Evolutionary conservation across 35 echinoderm and acorn worm species (phyloP).

Genomic region (Patiria miniata): DNA sequence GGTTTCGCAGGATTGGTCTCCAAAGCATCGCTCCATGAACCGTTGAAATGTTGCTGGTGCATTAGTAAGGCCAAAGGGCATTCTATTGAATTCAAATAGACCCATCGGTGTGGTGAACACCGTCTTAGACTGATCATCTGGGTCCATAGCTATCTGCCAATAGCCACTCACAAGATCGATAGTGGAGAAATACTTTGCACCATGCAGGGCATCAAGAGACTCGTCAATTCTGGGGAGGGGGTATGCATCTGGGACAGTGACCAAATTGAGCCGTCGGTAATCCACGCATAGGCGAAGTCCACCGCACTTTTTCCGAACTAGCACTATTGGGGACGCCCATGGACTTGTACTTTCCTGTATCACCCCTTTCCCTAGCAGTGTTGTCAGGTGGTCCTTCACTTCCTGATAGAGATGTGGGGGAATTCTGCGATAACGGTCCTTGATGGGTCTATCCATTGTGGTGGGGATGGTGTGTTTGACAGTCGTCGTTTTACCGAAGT

Average conservation of each 20-base stretch:
- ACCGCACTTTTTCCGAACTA: slow-evolving; percentile 63
- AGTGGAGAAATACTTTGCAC: slow-evolving; percentile 48
- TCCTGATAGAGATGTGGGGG: slow-evolving; percentile 56
- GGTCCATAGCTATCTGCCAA: slow-evolving; percentile 61
- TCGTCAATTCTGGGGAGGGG: slow-evolving; percentile 63
- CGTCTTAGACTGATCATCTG: slow-evolving; percentile 57
- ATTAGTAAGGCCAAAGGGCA: slow-evolving; percentile 72
- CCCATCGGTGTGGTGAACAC: slow-evolving; percentile 75
- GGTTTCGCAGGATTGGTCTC: slow-evolving; percentile 53
- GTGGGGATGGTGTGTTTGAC: slow-evolving; percentile 30
- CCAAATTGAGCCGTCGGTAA: slow-evolving; percentile 47
- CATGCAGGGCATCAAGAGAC: slow-evolving; percentile 47
- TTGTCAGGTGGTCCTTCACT: slow-evolving; percentile 40
- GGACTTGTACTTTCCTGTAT: slow-evolving; percentile 59
- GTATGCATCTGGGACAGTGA: slow-evolving; percentile 49
- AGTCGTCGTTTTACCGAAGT: slow-evolving; percentile 34
- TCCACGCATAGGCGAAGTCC: slow-evolving; percentile 47
- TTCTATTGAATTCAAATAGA: slow-evolving; percentile 64
- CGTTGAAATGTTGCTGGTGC: slow-evolving; percentile 74
- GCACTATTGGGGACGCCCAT: slow-evolving; percentile 61
- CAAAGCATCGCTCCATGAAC: slow-evolving; percentile 67
- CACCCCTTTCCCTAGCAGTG: slow-evolving; percentile 41
- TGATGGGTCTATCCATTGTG: slow-evolving; percentile 17
- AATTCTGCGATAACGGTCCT: slow-evolving; percentile 47
- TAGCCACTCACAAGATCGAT: slow-evolving; percentile 50